Evolutionary conservation across 2,113 vertebrate species (phyloP).

Genomic region (Bombycilla garrulus): DNA sequence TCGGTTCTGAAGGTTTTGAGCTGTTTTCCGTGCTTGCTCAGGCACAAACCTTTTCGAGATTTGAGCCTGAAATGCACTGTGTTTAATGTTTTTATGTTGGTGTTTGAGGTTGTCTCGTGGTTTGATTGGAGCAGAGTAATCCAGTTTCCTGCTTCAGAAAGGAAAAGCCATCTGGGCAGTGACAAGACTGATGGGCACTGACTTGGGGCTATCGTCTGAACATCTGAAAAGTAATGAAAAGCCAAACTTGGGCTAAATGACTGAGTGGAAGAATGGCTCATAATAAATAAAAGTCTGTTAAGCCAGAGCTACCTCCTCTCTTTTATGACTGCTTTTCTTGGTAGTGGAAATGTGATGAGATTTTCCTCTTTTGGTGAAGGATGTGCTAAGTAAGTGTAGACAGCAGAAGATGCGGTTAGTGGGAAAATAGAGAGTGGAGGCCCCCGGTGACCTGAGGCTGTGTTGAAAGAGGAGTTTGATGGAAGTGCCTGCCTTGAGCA

Average conservation of each 20-base stretch:
- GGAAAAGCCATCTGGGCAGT: background rate
- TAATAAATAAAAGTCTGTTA: background rate
- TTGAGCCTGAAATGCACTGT: background rate
- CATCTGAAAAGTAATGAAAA: background rate
- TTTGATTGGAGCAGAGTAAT: background rate
- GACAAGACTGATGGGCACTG: background rate
- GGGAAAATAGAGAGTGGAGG: background rate
- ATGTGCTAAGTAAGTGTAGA: background rate
- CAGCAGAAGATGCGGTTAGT: background rate
- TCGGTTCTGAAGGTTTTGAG: background rate
- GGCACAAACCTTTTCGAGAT: background rate
- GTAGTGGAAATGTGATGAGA: background rate
- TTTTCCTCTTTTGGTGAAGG: background rate
- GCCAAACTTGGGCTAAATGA: background rate
- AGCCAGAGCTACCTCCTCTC: background rate
- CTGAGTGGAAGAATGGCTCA: background rate
- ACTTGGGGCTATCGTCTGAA: background rate
- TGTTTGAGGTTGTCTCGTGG: background rate
- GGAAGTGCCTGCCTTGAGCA: background rate
- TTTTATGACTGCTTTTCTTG: background rate
- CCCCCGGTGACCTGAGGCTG: background rate
- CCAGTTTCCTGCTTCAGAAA: background rate
- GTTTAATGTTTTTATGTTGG: accelerated
- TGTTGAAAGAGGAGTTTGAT: background rate
- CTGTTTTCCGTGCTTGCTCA: accelerated